Base-by-base conservation (phyloP, 23 tunicate genomes). In the Ciona savignyi region DNA sequence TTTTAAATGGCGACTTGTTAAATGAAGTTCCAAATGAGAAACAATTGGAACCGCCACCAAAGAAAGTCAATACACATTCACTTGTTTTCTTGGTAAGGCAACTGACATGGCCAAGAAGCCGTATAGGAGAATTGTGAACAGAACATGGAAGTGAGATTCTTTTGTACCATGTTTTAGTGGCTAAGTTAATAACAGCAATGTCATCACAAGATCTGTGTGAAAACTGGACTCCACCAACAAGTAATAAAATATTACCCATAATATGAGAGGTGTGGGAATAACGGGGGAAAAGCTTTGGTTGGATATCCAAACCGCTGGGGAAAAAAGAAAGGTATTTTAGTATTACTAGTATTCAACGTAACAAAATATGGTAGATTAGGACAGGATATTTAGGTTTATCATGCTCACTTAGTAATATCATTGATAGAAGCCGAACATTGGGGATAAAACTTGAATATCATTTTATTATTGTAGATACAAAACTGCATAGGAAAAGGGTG, bases 11-110 rank as follows among this genome's bases (percentile, higher is more conserved):
- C 2, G 91, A 24, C 26, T 22, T 25, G 2, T 70, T 80, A 34
- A 91, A 85, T 9, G 74, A 71, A 2, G 97, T 91, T 51, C 97
- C 97, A 65, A 91, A 91, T 6, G 97, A 91, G 72, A 91, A 91
- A 65, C 91, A 91, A 33, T 91, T 91, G 15, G 85, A 77, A 0
- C 97, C 97, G 15, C 97, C 97, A 23, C 97, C 97, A 25, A 84
- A 15, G 23, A 91, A 35, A 4, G 69, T 2, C 28, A 90, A 11
- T 22, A 70, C 67, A 22, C n/a, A 51, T 19, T 66, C 65, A 63
- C 27, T 32, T 27, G 29, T 42, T 27, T 75, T 71, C 20, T 0
- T 23, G 4, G 27, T 21, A 21, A 77, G 0, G 0, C 33, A 29
- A 62, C 97, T 79, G 15, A 80, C 31, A 29, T 91, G 97, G 70